phyloP scores from a whole-genome alignment of 2,797 vertebrate genomes.

The Notolabrus celidotus region DNA sequence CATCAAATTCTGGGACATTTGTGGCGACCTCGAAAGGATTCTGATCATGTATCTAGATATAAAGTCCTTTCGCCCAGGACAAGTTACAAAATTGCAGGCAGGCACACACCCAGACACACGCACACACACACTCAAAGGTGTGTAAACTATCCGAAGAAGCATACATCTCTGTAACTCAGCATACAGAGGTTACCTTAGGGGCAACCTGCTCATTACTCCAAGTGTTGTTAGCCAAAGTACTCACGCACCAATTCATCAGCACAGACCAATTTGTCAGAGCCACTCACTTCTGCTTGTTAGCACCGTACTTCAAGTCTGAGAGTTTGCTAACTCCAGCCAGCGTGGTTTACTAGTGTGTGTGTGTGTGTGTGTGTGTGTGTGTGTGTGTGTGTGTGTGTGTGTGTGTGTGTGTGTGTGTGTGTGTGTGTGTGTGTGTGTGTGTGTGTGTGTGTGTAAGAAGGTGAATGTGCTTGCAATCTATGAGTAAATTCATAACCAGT shows the following conservation, averaged over 20 bases:
- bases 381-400: not conserved
- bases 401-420: not conserved
- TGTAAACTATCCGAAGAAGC: conserved; percentile 19
- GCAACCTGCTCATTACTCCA: conserved; percentile 83
- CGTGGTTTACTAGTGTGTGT: too few relatives aligned
- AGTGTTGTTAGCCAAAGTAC: conserved; percentile 79
- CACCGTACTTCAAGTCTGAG: conserved; percentile 56
- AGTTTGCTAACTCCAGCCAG: conserved; percentile 51
- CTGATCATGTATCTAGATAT: conserved; percentile 28
- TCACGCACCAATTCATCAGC: conserved; percentile 68
- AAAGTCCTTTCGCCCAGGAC: conserved; percentile 22
- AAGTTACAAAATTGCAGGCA: conserved; percentile 22
- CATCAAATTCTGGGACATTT: conserved; percentile 28
- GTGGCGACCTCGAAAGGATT: conserved; percentile 40
- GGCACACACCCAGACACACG: not conserved
- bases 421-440: not conserved
- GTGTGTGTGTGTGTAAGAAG: not conserved
- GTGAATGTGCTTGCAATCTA: conserved; percentile 2
- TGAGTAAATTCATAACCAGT: too few relatives aligned
- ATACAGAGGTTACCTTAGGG: conserved; percentile 75
- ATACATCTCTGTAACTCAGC: conserved; percentile 76
- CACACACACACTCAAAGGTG: conserved; percentile 13
- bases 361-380: conserved; percentile 1
- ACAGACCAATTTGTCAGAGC: conserved; percentile 69
- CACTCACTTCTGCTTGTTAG: conserved; percentile 69